phyloP scores from a whole-genome alignment of 2,797 vertebrate genomes.

The Smutsia temminckii region DNA sequence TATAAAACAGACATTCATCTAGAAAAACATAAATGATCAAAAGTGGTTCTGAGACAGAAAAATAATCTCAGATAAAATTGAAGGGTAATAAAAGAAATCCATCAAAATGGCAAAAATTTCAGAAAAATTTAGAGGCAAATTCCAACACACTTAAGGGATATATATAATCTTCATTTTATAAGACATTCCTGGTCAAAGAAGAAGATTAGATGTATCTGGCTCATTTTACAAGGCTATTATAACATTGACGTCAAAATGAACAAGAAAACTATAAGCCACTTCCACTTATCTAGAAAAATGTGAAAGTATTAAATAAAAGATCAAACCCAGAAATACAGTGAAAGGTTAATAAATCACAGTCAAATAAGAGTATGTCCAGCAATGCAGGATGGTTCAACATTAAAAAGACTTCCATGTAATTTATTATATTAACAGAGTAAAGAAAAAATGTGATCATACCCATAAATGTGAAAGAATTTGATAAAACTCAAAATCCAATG shows the following conservation, averaged over 20 bases:
- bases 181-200: neutral
- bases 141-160: neutral
- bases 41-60: neutral
- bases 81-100: neutral
- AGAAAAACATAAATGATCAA: neutral
- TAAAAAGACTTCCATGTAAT: neutral
- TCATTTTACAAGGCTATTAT: neutral
- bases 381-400: neutral
- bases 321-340: neutral
- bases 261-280: neutral
- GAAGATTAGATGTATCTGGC: neutral
- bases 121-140: neutral
- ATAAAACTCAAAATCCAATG: neutral
- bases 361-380: neutral
- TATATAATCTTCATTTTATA: neutral
- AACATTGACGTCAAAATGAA: neutral
- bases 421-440: neutral
- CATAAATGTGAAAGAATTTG: slow-evolving; percentile 9
- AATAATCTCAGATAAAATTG: neutral
- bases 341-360: neutral
- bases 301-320: slow-evolving; percentile 14
- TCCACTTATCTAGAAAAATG: neutral
- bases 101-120: neutral
- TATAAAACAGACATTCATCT: neutral
- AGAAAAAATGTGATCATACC: neutral